phyloP scores from a whole-genome alignment of 1,140 invertebrate genomes.

The Drosophila erecta region DNA sequence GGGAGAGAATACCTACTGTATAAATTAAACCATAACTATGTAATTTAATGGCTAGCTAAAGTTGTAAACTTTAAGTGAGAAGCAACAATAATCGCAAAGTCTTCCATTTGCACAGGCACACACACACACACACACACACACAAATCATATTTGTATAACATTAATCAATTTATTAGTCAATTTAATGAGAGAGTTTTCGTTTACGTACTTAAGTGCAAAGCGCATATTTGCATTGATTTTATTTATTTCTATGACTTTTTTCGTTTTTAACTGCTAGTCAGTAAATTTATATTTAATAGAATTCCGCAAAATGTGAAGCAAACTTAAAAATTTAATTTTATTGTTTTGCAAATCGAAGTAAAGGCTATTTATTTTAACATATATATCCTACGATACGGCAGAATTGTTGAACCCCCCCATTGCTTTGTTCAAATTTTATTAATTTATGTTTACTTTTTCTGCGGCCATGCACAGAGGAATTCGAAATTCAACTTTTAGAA shows the following conservation, averaged over 20 bases:
- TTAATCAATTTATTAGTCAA: slow-evolving; percentile 62
- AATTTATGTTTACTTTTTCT: slow-evolving; percentile 45
- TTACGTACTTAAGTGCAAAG: slow-evolving; percentile 70
- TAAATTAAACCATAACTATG: slow-evolving; percentile 37
- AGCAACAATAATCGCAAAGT: slow-evolving; percentile 77
- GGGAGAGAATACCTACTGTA: slow-evolving; percentile 15
- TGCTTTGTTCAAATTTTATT: slow-evolving; percentile 43
- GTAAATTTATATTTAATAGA: slow-evolving; percentile 63
- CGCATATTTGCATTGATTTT: slow-evolving; percentile 62
- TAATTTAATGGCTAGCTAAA: slow-evolving; percentile 64
- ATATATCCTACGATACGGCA: slow-evolving; percentile 18
- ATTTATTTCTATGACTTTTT: slow-evolving; percentile 64
- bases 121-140: slow-evolving; percentile 25
- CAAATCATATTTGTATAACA: slow-evolving; percentile 45
- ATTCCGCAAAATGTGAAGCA: slow-evolving; percentile 55
- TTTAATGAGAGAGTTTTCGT: slow-evolving; percentile 64
- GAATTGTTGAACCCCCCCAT: slow-evolving; percentile 47
- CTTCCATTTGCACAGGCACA: slow-evolving; percentile 75
- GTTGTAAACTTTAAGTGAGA: slow-evolving; percentile 63
- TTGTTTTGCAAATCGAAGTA: slow-evolving; percentile 64
- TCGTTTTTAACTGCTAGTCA: slow-evolving; percentile 79
- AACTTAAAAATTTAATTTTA: slow-evolving; percentile 55
- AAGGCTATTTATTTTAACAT: slow-evolving; percentile 73
- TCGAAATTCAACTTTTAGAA: slow-evolving; percentile 63
- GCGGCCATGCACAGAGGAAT: slow-evolving; percentile 80